Evolutionary conservation across 2,888 invertebrate species (phyloP), one percentile per base, ranked within the genome.

Genomic region (Lasioglossum zephyrum): DNA sequence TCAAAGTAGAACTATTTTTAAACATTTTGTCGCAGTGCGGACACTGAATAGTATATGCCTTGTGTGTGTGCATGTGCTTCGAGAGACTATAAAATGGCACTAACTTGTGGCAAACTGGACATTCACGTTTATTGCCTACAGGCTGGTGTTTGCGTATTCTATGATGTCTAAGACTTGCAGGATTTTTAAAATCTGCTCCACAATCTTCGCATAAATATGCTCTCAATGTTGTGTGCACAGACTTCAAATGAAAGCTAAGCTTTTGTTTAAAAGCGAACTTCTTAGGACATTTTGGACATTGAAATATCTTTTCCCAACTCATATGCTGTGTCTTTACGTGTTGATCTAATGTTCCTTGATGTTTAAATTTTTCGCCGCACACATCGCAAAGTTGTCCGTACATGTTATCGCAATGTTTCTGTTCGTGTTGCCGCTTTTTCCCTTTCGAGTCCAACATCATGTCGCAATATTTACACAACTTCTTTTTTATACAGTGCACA

Each of bases 1-100:
- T 95, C 39, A 95, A 82, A 0, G 95, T 95, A 13, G 95, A 95
- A 5, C 93, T 93, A 79, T 95, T 95, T 81, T 95, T 95, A 73
- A 95, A 95, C 95, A 94, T 95, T 84, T 95, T 95, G 53, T 95
- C 95, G 49, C 95, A 95, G 70, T 94, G 94, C 5, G 95, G 94
- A 90, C 95, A 95, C 31, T 94, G 92, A 36, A 95, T 95, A 8
- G 93, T 93, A 66, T 95, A 95, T 4, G 94, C 94, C 75, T 94
- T 95, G 79, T 95, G 95, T 0, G 95, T 95, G 79, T 95, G 94
- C 95, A 95, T 95, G 72, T 95, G 95, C 77, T 95, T 95, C 0
- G 95, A 95, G n/a, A 95, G 91, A 78, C 95, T 94, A 78, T 95
- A 95, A 80, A 94, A 94, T 5, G 95, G 95, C 18, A 95, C 93